phyloP scores from a whole-genome alignment of 2,113 vertebrate genomes.

The Hipposideros armiger region DNA sequence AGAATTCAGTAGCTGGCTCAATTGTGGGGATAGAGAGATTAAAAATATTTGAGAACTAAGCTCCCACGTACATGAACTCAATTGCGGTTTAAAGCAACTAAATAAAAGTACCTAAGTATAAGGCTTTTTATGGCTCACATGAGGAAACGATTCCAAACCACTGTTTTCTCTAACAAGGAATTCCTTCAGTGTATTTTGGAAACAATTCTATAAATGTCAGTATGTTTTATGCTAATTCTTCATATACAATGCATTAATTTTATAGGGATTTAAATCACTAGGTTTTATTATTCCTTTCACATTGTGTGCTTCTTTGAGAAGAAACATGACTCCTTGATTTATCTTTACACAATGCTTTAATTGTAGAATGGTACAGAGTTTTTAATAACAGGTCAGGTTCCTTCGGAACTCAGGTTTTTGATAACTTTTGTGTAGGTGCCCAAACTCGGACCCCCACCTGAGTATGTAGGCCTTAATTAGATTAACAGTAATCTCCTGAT shows the following conservation, averaged over 20 bases:
- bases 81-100: slow-evolving; percentile 79
- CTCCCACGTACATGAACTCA: slow-evolving; percentile 82
- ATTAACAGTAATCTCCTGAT: neutral
- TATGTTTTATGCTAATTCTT: slow-evolving; percentile 86
- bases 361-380: slow-evolving; percentile 51
- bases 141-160: slow-evolving; percentile 85
- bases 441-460: neutral
- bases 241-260: slow-evolving; percentile 84
- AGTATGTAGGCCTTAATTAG: neutral
- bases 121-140: slow-evolving; percentile 80
- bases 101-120: slow-evolving; percentile 78
- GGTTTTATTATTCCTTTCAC: slow-evolving; percentile 85
- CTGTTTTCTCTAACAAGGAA: slow-evolving; percentile 80
- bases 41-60: slow-evolving; percentile 82
- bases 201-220: slow-evolving; percentile 84
- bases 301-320: slow-evolving; percentile 73
- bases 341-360: slow-evolving; percentile 69
- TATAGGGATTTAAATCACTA: slow-evolving; percentile 86
- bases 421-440: slow-evolving; percentile 53
- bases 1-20: slow-evolving; percentile 75
- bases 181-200: slow-evolving; percentile 80
- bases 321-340: slow-evolving; percentile 77
- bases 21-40: slow-evolving; percentile 79
- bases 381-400: slow-evolving; percentile 67
- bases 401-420: neutral